A percentile compares a stretch with the other conserved stretches of the same genome.
Conservation (phyloP, 2,113 vertebrate genomes). For the Nothoprocta pentlandii region DNA sequence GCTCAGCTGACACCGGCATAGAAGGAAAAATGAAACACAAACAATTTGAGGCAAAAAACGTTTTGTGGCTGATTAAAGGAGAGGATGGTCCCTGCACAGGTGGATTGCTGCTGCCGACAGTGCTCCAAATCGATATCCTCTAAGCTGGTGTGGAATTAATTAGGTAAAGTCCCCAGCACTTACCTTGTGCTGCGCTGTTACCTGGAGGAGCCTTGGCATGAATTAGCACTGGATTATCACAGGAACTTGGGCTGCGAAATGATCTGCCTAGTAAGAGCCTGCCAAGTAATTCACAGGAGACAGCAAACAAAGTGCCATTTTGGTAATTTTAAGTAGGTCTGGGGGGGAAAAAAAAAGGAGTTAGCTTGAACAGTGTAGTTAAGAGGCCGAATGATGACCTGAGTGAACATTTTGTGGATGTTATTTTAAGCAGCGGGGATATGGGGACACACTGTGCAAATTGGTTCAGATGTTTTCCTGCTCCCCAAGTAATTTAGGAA, state of each 20-base stretch:
- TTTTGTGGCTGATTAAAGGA: conserved; percentile 31
- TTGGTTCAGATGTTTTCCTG: not conserved
- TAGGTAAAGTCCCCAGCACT: conserved; percentile 24
- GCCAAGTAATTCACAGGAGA: not conserved
- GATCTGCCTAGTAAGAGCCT: conserved; percentile 7
- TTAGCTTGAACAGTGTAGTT: not conserved
- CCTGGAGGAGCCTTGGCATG: conserved; percentile 31
- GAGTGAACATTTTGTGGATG: not conserved
- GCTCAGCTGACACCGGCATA: not conserved
- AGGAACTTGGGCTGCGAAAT: not conserved
- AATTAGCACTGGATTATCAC: not conserved
- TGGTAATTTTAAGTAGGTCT: conserved; percentile 29
- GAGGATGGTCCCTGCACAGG: not conserved
- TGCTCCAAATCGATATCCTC: not conserved
- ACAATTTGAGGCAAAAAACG: not conserved
- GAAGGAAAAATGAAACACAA: not conserved
- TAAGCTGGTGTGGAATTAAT: conserved; percentile 32
- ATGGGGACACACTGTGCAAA: not conserved
- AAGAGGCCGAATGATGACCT: not conserved
- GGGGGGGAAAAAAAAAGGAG: not conserved
- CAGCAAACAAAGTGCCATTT: not conserved
- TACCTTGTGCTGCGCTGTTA: conserved; percentile 35
- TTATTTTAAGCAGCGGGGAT: not conserved
- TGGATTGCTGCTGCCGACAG: not conserved
- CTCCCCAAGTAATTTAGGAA: not conserved